phyloP scores from a whole-genome alignment of 2,888 invertebrate genomes.

The Leptopilina drosophilae region DNA sequence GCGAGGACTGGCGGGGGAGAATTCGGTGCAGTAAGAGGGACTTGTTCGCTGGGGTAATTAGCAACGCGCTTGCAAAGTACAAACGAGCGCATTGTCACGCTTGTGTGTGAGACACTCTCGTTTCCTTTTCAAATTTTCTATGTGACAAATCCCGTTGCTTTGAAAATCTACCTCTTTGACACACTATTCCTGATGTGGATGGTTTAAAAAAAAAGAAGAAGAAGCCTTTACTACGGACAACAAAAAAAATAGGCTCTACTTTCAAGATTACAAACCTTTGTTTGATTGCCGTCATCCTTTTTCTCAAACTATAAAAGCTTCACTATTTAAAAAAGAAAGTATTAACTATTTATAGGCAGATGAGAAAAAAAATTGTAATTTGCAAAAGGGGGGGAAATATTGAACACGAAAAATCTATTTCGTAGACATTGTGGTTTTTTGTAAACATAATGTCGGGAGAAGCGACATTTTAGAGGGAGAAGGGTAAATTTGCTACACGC shows the following conservation, averaged over 20 bases:
- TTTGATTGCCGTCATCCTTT: slow-evolving; percentile 54
- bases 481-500: slow-evolving; percentile 4
- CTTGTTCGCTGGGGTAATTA: slow-evolving; percentile 65
- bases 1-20: not conserved
- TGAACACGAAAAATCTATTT: too few species aligned
- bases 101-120: slow-evolving; percentile 40
- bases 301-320: not conserved
- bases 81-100: slow-evolving; percentile 63
- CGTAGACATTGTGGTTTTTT: not conserved
- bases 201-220: not conserved
- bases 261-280: slow-evolving; percentile 55
- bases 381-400: not conserved
- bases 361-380: not conserved
- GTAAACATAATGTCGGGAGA: not conserved
- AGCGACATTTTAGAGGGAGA: slow-evolving; percentile 18
- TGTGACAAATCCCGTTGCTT: slow-evolving; percentile 64
- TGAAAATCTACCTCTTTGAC: slow-evolving; percentile 50
- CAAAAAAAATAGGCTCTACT: slow-evolving; percentile 55
- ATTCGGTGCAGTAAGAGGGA: slow-evolving; percentile 44
- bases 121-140: slow-evolving; percentile 57
- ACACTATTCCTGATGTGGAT: slow-evolving; percentile 40
- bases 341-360: not conserved
- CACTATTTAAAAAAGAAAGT: not conserved
- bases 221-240: slow-evolving; percentile 37
- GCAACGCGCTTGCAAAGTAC: slow-evolving; percentile 65